These are phyloP conservation scores for Archaeoteleia sp. DNA, from an alignment of 2,888 invertebrate genomes.

Conservation along the genomic window DNA sequence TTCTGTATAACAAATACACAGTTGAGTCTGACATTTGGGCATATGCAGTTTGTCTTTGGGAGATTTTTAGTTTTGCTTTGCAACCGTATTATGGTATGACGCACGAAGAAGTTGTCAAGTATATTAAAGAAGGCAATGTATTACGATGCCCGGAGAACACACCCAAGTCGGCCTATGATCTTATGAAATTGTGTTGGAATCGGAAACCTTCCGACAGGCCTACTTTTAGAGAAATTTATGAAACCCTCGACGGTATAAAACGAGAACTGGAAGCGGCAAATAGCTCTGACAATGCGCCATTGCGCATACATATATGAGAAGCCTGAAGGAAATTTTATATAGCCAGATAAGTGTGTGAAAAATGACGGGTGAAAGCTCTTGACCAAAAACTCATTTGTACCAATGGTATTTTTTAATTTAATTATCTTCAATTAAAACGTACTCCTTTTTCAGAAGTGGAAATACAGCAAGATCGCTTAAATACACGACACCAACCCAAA, in stretches of 20 bases:
- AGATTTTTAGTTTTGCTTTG: constrained; percentile 95
- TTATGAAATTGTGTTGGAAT: constrained; percentile 97
- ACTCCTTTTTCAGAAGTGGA: too few species aligned
- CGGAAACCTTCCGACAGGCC: constrained; percentile 90
- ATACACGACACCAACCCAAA: too few species aligned
- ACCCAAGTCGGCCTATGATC: constrained; percentile 88
- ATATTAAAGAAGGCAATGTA: constrained; percentile 94
- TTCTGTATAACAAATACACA: constrained; percentile 96
- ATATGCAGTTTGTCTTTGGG: constrained; percentile 97
- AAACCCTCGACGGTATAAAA: constrained; percentile 84
- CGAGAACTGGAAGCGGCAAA: constrained; percentile 72
- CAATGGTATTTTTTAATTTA: too few species aligned
- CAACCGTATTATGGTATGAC: constrained; percentile 99
- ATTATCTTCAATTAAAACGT: too few species aligned
- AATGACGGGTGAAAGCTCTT: too few species aligned
- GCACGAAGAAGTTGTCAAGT: constrained; percentile 96
- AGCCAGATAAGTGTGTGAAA: too few species aligned
- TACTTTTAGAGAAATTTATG: constrained; percentile 87
- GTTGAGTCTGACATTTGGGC: constrained; percentile 98
- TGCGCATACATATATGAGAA: constrained; percentile 68
- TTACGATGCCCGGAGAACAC: constrained; percentile 94
- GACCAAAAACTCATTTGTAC: too few species aligned
- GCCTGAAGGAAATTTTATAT: too few species aligned
- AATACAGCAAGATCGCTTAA: too few species aligned
- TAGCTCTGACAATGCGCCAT: constrained; percentile 67